Conservation (phyloP, 2,797 vertebrate genomes). For the Sebastolobus altivelis region DNA sequence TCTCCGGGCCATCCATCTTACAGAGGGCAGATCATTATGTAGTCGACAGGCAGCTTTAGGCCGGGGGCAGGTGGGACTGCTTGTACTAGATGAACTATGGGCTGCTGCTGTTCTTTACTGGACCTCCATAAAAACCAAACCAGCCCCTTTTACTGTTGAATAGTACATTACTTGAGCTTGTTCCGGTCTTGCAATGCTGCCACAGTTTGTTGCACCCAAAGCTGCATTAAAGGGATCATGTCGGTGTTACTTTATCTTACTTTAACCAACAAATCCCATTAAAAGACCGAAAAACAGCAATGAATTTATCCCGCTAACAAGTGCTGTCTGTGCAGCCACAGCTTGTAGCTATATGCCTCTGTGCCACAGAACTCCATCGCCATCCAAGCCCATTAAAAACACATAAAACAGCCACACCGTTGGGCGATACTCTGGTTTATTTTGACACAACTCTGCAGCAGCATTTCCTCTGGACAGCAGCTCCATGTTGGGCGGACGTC, state of each 20-base stretch:
- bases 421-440: constrained; percentile 37
- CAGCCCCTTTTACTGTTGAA: constrained; percentile 41
- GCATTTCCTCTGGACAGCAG: constrained; percentile 33
- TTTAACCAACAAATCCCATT: constrained; percentile 30
- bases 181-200: constrained; percentile 31
- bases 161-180: constrained; percentile 36
- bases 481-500: constrained; percentile 22
- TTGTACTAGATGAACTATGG: constrained; percentile 74
- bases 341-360: constrained; percentile 32
- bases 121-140: constrained; percentile 61
- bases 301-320: constrained; percentile 54
- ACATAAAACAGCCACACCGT: constrained; percentile 35
- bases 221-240: constrained; percentile 27
- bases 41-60: constrained; percentile 80
- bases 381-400: constrained; percentile 56
- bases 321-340: constrained; percentile 30
- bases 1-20: constrained; percentile 84
- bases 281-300: constrained; percentile 33
- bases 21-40: constrained; percentile 82
- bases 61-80: constrained; percentile 73
- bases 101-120: constrained; percentile 64
- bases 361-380: constrained; percentile 37
- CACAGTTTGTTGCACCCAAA: constrained; percentile 36
- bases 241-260: constrained; percentile 24
- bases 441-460: constrained; percentile 30